Evolutionary conservation across 1,140 invertebrate genomes (phyloP).

Genomic region (Heterodera carotae): DNA sequence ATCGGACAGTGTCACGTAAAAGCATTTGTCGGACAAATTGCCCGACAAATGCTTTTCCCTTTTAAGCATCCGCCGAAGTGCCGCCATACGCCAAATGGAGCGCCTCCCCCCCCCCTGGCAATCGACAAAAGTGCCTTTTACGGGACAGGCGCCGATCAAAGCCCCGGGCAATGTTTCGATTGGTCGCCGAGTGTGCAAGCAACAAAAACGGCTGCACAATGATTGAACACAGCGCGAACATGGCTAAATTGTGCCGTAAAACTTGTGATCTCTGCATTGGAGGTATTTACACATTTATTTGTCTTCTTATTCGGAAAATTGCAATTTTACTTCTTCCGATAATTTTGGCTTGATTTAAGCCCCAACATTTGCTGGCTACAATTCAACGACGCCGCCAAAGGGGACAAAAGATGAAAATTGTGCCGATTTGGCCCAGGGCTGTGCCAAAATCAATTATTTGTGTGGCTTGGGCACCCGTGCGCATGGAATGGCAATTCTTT

Average conservation of each 20-base stretch:
- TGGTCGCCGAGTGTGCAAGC: background rate
- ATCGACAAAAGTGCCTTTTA: background rate
- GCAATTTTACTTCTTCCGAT: too few species aligned
- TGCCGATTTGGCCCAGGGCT: background rate
- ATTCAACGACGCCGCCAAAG: too few species aligned
- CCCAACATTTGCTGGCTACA: too few species aligned
- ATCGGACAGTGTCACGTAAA: constrained; percentile 14
- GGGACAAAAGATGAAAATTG: background rate
- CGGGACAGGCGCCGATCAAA: background rate
- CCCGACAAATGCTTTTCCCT: too few species aligned
- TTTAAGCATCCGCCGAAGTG: too few species aligned
- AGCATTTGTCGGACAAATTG: too few species aligned
- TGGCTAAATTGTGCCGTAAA: constrained; percentile 4
- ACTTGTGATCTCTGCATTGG: background rate
- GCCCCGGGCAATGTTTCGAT: background rate
- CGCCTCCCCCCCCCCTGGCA: background rate
- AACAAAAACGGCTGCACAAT: background rate
- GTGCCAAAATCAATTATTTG: background rate
- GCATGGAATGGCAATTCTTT: background rate
- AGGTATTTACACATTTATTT: too few species aligned
- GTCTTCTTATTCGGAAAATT: too few species aligned
- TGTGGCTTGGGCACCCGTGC: background rate
- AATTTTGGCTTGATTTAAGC: too few species aligned
- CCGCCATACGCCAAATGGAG: too few species aligned
- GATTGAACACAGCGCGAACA: background rate